Evolutionary conservation across 2,113 vertebrate species (phyloP).

Genomic region (Argyrosomus japonicus): DNA sequence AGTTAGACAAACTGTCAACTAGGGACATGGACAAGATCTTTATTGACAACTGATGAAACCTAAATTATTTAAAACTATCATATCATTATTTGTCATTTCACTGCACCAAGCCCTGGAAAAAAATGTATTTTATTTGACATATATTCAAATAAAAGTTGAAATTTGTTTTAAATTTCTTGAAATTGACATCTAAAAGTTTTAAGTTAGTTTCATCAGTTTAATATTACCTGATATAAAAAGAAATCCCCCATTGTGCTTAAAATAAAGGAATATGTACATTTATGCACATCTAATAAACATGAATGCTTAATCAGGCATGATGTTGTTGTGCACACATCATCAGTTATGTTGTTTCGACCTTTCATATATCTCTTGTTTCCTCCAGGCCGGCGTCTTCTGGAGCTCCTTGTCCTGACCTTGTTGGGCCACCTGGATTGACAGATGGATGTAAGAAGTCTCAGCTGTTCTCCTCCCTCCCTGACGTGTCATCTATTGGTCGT

Average conservation of each 20-base stretch:
- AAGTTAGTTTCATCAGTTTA: not conserved
- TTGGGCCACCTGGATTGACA: constrained; percentile 66
- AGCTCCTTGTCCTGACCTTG: constrained; percentile 75
- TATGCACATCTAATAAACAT: not conserved
- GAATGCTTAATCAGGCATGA: not conserved
- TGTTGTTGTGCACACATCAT: not conserved
- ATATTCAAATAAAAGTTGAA: not conserved
- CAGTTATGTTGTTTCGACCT: not conserved
- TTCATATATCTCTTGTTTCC: not conserved
- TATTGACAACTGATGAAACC: not conserved
- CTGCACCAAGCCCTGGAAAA: not conserved
- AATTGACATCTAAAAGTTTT: no score
- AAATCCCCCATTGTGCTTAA: not conserved
- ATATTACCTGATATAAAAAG: not conserved
- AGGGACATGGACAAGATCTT: not conserved
- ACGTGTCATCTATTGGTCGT: constrained; percentile 76
- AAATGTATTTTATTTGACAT: not conserved
- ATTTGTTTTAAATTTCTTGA: not conserved
- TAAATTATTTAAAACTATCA: not conserved
- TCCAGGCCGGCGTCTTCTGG: constrained; percentile 52
- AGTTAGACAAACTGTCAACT: no score
- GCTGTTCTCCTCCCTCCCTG: constrained; percentile 80
- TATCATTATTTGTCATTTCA: not conserved
- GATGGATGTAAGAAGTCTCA: constrained; percentile 57
- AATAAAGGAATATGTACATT: not conserved